Evolutionary conservation across 2,888 invertebrate species (phyloP).

Genomic region (Pheosia tremula): DNA sequence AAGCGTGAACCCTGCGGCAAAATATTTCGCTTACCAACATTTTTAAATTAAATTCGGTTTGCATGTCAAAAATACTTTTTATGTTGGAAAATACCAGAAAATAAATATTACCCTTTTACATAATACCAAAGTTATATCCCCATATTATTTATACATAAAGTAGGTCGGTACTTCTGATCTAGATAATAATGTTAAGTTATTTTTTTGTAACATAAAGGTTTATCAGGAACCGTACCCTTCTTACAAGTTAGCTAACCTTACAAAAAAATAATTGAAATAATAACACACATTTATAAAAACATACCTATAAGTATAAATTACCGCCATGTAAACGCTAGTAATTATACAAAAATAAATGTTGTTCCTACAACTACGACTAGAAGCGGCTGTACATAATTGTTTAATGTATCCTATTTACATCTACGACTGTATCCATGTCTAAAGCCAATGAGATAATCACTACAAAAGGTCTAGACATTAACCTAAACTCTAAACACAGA

Average conservation of each 20-base stretch:
- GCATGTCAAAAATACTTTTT: conserved; percentile 47
- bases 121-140: no score
- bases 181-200: no score
- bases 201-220: no score
- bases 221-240: not conserved
- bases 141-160: no score
- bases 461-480: conserved; percentile 29
- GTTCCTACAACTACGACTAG: conserved; percentile 42
- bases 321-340: conserved; percentile 28
- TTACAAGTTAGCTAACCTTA: conserved; percentile 16
- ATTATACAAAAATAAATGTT: conserved; percentile 51
- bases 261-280: conserved; percentile 14
- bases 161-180: no score
- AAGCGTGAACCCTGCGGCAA: conserved; percentile 55
- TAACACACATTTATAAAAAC: conserved; percentile 20
- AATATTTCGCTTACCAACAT: conserved; percentile 63
- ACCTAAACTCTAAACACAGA: not conserved
- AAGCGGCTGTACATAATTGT: conserved; percentile 41
- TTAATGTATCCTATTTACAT: conserved; percentile 36
- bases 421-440: conserved; percentile 21
- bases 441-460: conserved; percentile 25
- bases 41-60: conserved; percentile 62
- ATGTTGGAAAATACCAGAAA: conserved; percentile 41
- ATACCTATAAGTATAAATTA: conserved; percentile 20
- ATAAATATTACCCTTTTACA: conserved; percentile 9